Conservation (phyloP, 2,888 invertebrate genomes). For the Amblyjoppa proteus region DNA sequence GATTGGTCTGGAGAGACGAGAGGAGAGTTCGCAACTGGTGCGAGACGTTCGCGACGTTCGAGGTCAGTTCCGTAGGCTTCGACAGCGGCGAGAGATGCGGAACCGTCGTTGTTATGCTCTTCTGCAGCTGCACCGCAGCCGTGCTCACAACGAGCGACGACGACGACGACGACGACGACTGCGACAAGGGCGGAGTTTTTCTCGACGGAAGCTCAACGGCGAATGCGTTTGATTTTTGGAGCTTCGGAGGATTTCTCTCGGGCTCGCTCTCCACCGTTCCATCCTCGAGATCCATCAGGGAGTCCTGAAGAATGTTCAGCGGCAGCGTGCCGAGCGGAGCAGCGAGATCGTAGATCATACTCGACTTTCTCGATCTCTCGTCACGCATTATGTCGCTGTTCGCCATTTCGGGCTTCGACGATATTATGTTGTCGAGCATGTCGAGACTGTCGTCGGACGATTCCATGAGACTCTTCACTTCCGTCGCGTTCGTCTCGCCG, state of each 20-base stretch:
- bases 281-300: conserved; percentile 78
- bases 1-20: conserved; percentile 88
- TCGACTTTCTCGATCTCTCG: conserved; percentile 79
- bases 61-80: conserved; percentile 90
- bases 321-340: conserved; percentile 82
- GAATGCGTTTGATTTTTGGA: conserved; percentile 61
- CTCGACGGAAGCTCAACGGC: conserved; percentile 57
- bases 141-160: conserved; percentile 77
- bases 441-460: conserved; percentile 90
- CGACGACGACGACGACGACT: conserved; percentile 70
- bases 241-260: conserved; percentile 49
- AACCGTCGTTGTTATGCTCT: conserved; percentile 86
- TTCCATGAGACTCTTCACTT: conserved; percentile 81
- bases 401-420: conserved; percentile 83
- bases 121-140: conserved; percentile 80
- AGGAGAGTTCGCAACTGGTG: conserved; percentile 89
- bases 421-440: conserved; percentile 89
- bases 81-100: conserved; percentile 91
- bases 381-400: conserved; percentile 79
- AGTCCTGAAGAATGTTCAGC: conserved; percentile 82
- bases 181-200: conserved; percentile 72
- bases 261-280: conserved; percentile 68
- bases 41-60: conserved; percentile 90
- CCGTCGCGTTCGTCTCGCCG: conserved; percentile 64
- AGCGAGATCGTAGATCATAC: conserved; percentile 81